Base-by-base conservation (phyloP, 2,888 invertebrate genomes). In the Trichogramma dendrolimi region DNA sequence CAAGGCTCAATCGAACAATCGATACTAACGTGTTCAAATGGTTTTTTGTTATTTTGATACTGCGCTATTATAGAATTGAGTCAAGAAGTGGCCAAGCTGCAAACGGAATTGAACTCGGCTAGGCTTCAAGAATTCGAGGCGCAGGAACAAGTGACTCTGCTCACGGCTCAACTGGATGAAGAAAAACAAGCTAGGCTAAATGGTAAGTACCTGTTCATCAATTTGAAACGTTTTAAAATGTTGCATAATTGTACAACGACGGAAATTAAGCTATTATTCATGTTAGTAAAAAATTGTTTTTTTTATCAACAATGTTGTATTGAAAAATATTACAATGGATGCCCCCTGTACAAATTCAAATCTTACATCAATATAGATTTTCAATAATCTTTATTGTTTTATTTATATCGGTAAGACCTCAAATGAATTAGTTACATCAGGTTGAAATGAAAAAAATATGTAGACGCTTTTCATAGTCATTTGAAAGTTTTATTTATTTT, bases 101-200 rank as follows among this genome's bases (percentile, higher is more conserved):
- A 88, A 75, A 85, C 88, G 0, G 88, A 89, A 71, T 78, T 87
- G 46, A 86, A 82, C 72, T 77, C 85, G 0, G 84, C 87, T 0
- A 83, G 83, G 52, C 80, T 89, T 48, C 85, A 85, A 56, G 89
- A 89, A 80, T 89, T 89, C 67, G 89, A 89, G 68, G 87, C 88
- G 0, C 86, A 86, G 46, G 89, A 89, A 72, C 82, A 85, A 64
- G 73, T 76, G 11, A 71, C 74, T 11, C 68, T 75, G 5, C 66
- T 76, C 10, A 76, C 76, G 6, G 70, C 79, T 4, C 73, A 80
- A 8, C 78, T 87, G 59, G 85, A 86, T 71, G 82, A 82, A 47
- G 85, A 87, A 74, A 71, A 86, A 54, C 57, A 62, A 40, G 67
- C 72, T 4, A 67, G 78, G 58, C 72, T 72, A 62, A 72, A 72